Evolutionary conservation across 2,113 vertebrate genomes (phyloP), one percentile per base, ranked within the genome.

Genomic region (Azemiops feae): DNA sequence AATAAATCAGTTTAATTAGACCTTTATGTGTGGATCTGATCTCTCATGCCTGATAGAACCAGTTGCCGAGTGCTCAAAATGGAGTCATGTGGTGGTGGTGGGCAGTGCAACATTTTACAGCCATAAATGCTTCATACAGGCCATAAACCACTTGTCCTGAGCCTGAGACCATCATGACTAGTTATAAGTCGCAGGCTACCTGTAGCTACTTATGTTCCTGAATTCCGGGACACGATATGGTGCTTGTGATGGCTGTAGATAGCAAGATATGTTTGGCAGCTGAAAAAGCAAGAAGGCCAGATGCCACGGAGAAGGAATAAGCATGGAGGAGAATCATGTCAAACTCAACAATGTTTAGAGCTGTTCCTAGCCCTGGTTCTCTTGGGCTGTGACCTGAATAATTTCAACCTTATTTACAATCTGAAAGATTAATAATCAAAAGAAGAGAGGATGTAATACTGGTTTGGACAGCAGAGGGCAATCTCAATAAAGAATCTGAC

Each of bases 381-480:
- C 8, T 30, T 85, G 16, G 39, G 39, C 7, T 27, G 74, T 39
- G 27, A 7, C 90, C 22, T 39, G 69, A 53, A 81, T 55, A 25
- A 11, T 18, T 52, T 53, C 6, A 20, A 85, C 25, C 58, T 7
- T 20, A 20, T n/a, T 89, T 89, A 58, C 55, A 30, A 52, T 22
- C 69, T 23, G 8, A 22, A 91, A 81, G 4, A 22, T 91, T 91
- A 81, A 50, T 74, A 90, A 43, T 34, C 45, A 25, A 54, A 39
- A 85, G 85, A 16, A 25, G 2, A 23, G 12, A 16, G 22, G 27
- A 10, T 86, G 88, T n/a, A 60, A 52, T 89, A 50, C 39, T 23
- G 30, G 45, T 39, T 2, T 60, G 45, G 89, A 18, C 92, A 90
- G 69, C 69, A 93, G 92, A 64, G 74, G 92, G 92, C 88, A 60